These are phyloP conservation scores for Alviniconcha strummeri DNA, from an alignment of 2,888 invertebrate species.

Conservation along the genomic window DNA sequence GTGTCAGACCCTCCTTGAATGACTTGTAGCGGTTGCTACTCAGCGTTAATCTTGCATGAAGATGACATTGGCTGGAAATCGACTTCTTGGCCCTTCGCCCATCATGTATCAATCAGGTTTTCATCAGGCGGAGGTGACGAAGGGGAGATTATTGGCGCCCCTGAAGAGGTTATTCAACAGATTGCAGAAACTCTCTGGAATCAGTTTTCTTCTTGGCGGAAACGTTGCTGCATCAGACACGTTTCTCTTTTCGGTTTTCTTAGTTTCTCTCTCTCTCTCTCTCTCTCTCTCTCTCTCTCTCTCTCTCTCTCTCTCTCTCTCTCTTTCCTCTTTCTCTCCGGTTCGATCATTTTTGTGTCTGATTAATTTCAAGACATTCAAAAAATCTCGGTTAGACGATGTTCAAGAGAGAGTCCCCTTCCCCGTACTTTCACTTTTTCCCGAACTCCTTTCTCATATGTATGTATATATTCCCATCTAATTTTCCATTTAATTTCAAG, in stretches of 20 bases:
- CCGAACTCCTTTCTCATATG: too few species aligned
- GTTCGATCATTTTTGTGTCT: not conserved
- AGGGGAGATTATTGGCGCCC: not conserved
- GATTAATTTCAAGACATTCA: not conserved
- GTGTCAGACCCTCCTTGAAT: not conserved
- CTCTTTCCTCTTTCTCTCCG: not conserved
- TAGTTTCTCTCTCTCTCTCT: not conserved
- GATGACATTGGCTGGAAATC: slow-evolving; percentile 19
- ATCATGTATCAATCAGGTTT: slow-evolving; percentile 27
- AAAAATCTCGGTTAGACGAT: too few species aligned
- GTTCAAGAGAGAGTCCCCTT: too few species aligned
- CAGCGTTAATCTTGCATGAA: slow-evolving; percentile 33
- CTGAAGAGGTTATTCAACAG: not conserved
- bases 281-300: not conserved
- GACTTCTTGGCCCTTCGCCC: not conserved
- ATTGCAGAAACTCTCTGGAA: too few species aligned
- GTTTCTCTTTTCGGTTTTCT: too few species aligned
- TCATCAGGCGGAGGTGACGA: slow-evolving; percentile 14
- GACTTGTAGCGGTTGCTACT: not conserved
- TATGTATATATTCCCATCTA: too few species aligned
- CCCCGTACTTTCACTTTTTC: too few species aligned
- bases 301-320: slow-evolving; percentile 1
- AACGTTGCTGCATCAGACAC: too few species aligned
- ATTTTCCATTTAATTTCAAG: too few species aligned
- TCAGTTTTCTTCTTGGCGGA: too few species aligned